Evolutionary conservation across 1,140 invertebrate genomes (phyloP).

Genomic region (Dolichoris vasculosae): DNA sequence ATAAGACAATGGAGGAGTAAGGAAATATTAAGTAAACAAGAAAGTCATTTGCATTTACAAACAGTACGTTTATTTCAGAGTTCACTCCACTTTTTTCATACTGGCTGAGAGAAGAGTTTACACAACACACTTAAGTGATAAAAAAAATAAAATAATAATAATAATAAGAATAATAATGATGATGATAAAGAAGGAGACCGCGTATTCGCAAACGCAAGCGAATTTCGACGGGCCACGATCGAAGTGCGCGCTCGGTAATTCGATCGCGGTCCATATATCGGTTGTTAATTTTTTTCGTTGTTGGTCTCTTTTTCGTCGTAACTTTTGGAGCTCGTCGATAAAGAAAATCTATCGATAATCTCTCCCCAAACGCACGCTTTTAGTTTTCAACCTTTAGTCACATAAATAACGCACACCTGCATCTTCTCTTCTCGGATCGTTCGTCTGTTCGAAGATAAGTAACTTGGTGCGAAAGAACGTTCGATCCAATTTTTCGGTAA

Average conservation of each 20-base stretch:
- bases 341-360: neutral
- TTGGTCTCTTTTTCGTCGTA: constrained; percentile 20
- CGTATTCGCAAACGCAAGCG: constrained; percentile 51
- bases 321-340: neutral
- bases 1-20: neutral
- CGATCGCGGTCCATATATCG: constrained; percentile 64
- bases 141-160: neutral
- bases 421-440: neutral
- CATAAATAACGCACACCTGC: neutral
- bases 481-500: neutral
- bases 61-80: constrained; percentile 69
- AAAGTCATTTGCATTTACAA: constrained; percentile 62
- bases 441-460: neutral
- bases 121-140: constrained; percentile 57
- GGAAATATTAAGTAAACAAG: constrained; percentile 43
- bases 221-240: constrained; percentile 63
- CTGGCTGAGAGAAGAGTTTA: constrained; percentile 68
- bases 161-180: neutral
- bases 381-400: constrained; percentile 25
- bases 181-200: constrained; percentile 53
- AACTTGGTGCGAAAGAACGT: neutral
- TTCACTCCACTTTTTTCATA: constrained; percentile 64
- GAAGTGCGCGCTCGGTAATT: constrained; percentile 64
- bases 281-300: neutral
- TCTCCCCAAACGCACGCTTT: neutral